phyloP scores from a whole-genome alignment of 2,113 vertebrate species.

The Bufo bufo region DNA sequence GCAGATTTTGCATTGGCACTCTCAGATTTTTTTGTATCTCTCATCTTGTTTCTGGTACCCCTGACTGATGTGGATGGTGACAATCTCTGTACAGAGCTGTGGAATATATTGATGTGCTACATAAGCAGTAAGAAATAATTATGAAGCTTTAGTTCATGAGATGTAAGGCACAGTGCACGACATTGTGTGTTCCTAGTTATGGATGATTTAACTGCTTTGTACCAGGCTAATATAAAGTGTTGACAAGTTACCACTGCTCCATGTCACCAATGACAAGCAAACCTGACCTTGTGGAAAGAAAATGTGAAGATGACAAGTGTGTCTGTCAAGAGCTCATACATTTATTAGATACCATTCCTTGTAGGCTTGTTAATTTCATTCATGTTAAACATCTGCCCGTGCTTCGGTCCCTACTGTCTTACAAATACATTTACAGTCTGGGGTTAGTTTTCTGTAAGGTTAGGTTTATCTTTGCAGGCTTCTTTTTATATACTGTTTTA shows the following conservation, averaged over 20 bases:
- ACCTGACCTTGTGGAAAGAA: conserved; percentile 29
- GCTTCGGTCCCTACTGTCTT: neutral
- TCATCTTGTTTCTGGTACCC: too few species aligned
- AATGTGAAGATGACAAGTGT: conserved; percentile 17
- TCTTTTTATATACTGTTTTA: neutral
- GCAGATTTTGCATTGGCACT: too few species aligned
- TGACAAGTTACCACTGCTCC: conserved; percentile 26
- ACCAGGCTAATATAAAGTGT: conserved; percentile 10
- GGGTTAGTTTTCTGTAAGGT: neutral
- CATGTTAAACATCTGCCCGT: neutral
- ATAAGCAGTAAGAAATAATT: neutral
- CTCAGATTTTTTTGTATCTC: too few species aligned
- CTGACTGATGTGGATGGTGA: neutral
- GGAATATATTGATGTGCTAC: neutral
- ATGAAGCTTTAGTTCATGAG: neutral
- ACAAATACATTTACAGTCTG: neutral
- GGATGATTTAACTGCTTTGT: neutral
- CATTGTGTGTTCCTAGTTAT: conserved; percentile 13
- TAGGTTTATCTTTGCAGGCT: neutral
- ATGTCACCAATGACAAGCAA: conserved; percentile 32
- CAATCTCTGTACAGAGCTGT: too few species aligned
- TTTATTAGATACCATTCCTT: conserved; percentile 5
- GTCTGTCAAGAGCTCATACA: conserved; percentile 30
- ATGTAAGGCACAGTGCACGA: neutral
- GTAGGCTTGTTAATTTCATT: conserved; percentile 4